Conservation (phyloP, 2,888 invertebrate genomes). For the Epirrhoe alternata region DNA sequence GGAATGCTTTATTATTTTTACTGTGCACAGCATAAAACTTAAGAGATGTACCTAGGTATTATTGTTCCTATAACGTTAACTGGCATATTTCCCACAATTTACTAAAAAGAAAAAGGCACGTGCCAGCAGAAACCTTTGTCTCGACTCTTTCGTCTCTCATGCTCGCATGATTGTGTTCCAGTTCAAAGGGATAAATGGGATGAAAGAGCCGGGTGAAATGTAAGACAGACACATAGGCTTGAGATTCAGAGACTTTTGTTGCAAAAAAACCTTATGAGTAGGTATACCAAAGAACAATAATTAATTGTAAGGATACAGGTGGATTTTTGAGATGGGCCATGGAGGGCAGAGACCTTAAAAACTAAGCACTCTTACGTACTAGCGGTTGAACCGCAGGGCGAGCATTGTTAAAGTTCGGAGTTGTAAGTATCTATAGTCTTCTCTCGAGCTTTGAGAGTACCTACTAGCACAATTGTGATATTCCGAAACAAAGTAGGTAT, state of each 20-base stretch:
- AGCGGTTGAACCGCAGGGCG: too few species aligned
- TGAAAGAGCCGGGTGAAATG: conserved; percentile 23
- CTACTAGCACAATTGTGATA: not conserved
- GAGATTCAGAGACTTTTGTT: conserved; percentile 2
- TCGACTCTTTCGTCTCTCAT: conserved; percentile 22
- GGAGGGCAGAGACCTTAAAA: too few species aligned
- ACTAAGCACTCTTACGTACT: too few species aligned
- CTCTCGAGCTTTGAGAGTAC: not conserved
- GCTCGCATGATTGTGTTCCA: conserved; percentile 30
- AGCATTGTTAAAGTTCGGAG: not conserved
- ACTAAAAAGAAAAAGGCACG: conserved; percentile 17
- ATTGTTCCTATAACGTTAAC: not conserved
- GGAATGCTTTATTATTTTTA: not conserved
- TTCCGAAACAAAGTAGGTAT: not conserved
- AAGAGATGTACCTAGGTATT: not conserved
- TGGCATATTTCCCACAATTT: conserved; percentile 1
- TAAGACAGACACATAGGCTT: conserved; percentile 2
- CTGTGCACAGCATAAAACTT: not conserved
- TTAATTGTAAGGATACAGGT: too few species aligned
- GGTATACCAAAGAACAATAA: not conserved
- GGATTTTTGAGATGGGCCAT: too few species aligned
- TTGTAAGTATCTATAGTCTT: not conserved
- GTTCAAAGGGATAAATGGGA: conserved; percentile 27
- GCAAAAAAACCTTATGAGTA: not conserved
- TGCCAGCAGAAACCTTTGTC: conserved; percentile 24